Base-by-base conservation (phyloP, 2,888 invertebrate species). In the Trichopoda pennipes region DNA sequence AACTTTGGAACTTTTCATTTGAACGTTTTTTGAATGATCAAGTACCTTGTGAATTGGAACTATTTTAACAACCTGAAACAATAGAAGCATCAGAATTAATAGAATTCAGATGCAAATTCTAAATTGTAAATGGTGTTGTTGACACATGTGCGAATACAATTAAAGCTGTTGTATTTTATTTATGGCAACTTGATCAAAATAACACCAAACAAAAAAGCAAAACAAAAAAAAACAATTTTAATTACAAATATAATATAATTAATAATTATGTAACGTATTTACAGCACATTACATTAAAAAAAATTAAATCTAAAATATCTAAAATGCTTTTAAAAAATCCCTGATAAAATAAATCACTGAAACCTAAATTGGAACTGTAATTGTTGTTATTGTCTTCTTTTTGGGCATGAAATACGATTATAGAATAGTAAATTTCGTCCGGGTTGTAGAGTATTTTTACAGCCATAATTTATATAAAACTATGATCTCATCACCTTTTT, bases 401-500 rank as follows among this genome's bases (percentile, higher is more conserved):
- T 44, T 16, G 16, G 42, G 16, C 42, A 3, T 49, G 3, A 47
- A 42, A 32, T 44, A 32, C 28, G 49, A n/a, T 38, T 17, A 42
- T 9, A 19, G 17, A 32, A 51, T 70, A 51, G 19, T 14, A 9
- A 16, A 66, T 17, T 53, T 28, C 9, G 21, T 38, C 49, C 42
- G 68, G 1, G 1, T 21, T 74, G 17, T n/a, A 53, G 21, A 44
- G 21, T 55, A n/a, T 51, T 44, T 38, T 38, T 38, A 38, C 12
- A 38, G 12, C 12, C 7, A 12, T 38, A 38, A 12, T 38, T 38
- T 38, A 38, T 2, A 79, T 75, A 76, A 68, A 75, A 74, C 63
- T 76, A 82, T 82, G 82, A 82, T 79, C 82, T 82, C 82, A 82
- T 79, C 82, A 82, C 82, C 79, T 76, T 28, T 28, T 28, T 28